Percentiles rank a stretch among this genome's conserved stretches.
phyloP scores from a whole-genome alignment of 2,113 vertebrate genomes.

The Verasper variegatus region DNA sequence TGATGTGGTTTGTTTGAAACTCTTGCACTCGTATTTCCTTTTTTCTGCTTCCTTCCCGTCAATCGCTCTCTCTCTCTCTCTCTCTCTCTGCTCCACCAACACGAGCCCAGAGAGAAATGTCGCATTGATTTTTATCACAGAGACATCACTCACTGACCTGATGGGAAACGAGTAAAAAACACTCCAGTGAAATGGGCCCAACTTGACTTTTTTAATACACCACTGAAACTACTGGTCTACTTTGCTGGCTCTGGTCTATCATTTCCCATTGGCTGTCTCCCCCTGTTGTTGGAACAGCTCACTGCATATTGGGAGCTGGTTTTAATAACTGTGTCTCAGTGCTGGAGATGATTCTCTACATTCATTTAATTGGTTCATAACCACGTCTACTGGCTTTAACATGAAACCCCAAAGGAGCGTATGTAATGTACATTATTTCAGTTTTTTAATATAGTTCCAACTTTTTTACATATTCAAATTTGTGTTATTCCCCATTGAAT shows the following conservation, averaged over 20 bases:
- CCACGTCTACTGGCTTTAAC: too few relatives aligned
- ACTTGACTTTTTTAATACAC: not conserved
- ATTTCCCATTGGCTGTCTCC: conserved; percentile 66
- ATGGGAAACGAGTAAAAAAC: not conserved
- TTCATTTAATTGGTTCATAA: too few relatives aligned
- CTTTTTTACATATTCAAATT: too few relatives aligned
- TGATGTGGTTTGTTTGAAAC: conserved; percentile 72
- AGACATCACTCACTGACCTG: not conserved
- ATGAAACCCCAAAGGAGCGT: too few relatives aligned
- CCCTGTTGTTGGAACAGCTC: conserved; percentile 61
- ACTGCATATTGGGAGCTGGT: conserved; percentile 21
- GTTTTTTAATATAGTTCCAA: too few relatives aligned
- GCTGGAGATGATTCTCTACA: too few relatives aligned
- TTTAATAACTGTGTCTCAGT: too few relatives aligned
- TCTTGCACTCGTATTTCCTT: conserved; percentile 48
- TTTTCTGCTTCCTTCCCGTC: conserved; percentile 33
- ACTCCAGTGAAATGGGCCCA: not conserved
- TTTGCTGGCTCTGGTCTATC: not conserved
- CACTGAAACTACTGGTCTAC: not conserved
- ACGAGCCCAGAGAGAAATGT: conserved; percentile 2
- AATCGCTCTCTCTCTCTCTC: conserved; percentile 4
- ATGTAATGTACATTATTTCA: too few relatives aligned
- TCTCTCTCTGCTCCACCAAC: conserved; percentile 24
- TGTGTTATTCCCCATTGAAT: too few relatives aligned
- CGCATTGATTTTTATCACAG: not conserved